These are phyloP conservation scores for Dolichoris vasculosae DNA, from an alignment of 1,140 invertebrate genomes.

Conservation along the genomic window DNA sequence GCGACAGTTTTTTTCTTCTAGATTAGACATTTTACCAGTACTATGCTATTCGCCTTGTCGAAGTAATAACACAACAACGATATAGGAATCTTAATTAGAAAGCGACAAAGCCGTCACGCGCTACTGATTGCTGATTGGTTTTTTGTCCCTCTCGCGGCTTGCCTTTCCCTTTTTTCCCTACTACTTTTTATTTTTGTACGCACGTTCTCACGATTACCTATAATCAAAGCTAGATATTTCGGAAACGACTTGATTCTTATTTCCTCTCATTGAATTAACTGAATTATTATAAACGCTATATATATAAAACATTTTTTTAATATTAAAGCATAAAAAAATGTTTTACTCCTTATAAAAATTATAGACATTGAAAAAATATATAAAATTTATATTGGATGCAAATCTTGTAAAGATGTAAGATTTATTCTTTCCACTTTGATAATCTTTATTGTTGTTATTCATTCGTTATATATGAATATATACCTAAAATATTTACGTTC, in stretches of 20 bases:
- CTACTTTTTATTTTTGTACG: constrained; percentile 13
- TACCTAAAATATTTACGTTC: no score
- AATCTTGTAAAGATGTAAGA: not conserved
- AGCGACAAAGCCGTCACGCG: constrained; percentile 43
- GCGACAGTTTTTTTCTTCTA: constrained; percentile 18
- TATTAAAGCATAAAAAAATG: not conserved
- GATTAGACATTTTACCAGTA: constrained; percentile 12
- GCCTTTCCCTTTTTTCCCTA: constrained; percentile 11
- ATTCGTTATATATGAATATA: no score
- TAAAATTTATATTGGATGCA: not conserved
- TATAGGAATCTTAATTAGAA: constrained; percentile 47
- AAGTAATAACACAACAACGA: constrained; percentile 33
- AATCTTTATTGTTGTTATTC: not conserved
- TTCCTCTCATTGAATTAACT: constrained; percentile 53
- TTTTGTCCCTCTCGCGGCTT: constrained; percentile 25
- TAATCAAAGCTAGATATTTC: constrained; percentile 46
- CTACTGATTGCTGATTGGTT: constrained; percentile 48
- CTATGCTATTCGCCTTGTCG: not conserved
- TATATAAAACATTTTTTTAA: not conserved
- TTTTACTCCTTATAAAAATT: not conserved
- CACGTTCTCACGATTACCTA: constrained; percentile 42
- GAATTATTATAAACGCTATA: constrained; percentile 50
- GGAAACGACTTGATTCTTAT: constrained; percentile 40
- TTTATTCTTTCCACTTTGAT: not conserved
- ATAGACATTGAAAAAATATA: not conserved